Evolutionary conservation across 2,113 vertebrate genomes (phyloP), one percentile per base, ranked within the genome.

Genomic region (Bagarius yarrelli): DNA sequence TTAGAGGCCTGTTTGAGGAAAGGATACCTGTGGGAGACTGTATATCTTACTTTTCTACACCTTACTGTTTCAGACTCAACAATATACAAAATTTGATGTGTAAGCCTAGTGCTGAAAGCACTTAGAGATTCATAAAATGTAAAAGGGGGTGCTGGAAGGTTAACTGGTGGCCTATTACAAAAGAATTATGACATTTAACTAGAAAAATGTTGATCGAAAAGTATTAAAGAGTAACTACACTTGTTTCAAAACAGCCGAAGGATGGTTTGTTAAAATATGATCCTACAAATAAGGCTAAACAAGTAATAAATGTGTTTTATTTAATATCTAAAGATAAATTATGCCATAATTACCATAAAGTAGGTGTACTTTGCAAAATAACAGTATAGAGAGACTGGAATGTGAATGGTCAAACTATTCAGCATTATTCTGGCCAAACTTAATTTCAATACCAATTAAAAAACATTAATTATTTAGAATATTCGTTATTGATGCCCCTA

Each of bases 21-120:
- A 86, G 80, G 21, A n/a, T 11, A 44, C 66, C 79, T 59, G 72
- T 32, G 56, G 79, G 66, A 67, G 83, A 56, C 74, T 52, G 70
- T 85, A 88, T 87, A 85, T 91, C 85, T 87, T 21, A 78, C 78
- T 55, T 91, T 88, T 90, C 87, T 86, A 73, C 89, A 91, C 86
- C 82, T 87, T 56, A 23, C 34, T 72, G 73, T 50, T 12, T 79
- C 23, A 2, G 23, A 19, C 81, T 86, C 83, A 81, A 57, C 83
- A 72, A 61, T 47, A 19, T 23, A n/a, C 76, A 44, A 81, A 76
- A 36, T 8, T 30, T 60, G 23, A 40, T 81, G 74, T 53, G 16
- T 47, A 56, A 80, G 70, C 67, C 56, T 74, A 69, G 53, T 25
- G 56, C 50, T 72, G 85, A 87, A 85, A 88, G 77, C 69, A 76